Conservation (phyloP, 2,888 invertebrate genomes). For the Gasteruption jaculator region DNA sequence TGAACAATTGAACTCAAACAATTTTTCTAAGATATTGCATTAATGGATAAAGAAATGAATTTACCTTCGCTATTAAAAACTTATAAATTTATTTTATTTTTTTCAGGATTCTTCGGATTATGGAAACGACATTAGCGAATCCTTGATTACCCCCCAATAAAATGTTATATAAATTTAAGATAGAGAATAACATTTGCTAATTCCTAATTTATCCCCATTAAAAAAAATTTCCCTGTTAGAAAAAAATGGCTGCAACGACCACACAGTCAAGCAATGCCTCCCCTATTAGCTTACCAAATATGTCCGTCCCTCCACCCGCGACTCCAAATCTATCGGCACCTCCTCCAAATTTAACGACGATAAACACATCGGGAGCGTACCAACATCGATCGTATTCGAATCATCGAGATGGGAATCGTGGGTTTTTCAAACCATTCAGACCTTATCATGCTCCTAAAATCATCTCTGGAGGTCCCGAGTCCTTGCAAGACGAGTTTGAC, state of each 20-base stretch:
- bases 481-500: slow-evolving; percentile 80
- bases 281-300: slow-evolving; percentile 50
- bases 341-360: slow-evolving; percentile 47
- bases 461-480: slow-evolving; percentile 45
- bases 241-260: slow-evolving; percentile 42
- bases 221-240: too few relatives aligned
- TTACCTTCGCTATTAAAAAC: too few relatives aligned
- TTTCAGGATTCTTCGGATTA: too few relatives aligned
- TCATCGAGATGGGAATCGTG: slow-evolving; percentile 44
- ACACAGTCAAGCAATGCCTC: slow-evolving; percentile 45
- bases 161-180: too few relatives aligned
- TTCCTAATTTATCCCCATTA: too few relatives aligned
- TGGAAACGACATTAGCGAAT: too few relatives aligned
- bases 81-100: too few relatives aligned
- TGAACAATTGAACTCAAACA: too few relatives aligned
- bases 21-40: too few relatives aligned
- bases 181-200: too few relatives aligned
- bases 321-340: slow-evolving; percentile 49
- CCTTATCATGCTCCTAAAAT: slow-evolving; percentile 51
- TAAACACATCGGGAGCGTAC: slow-evolving; percentile 43
- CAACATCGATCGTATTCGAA: slow-evolving; percentile 42
- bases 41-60: too few relatives aligned
- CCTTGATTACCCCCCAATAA: too few relatives aligned
- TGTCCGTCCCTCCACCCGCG: slow-evolving; percentile 49
- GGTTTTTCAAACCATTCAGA: slow-evolving; percentile 54